Evolutionary conservation across 2,113 vertebrate genomes (phyloP), one percentile per base, ranked within the genome.

Genomic region (Ophiodon elongatus): DNA sequence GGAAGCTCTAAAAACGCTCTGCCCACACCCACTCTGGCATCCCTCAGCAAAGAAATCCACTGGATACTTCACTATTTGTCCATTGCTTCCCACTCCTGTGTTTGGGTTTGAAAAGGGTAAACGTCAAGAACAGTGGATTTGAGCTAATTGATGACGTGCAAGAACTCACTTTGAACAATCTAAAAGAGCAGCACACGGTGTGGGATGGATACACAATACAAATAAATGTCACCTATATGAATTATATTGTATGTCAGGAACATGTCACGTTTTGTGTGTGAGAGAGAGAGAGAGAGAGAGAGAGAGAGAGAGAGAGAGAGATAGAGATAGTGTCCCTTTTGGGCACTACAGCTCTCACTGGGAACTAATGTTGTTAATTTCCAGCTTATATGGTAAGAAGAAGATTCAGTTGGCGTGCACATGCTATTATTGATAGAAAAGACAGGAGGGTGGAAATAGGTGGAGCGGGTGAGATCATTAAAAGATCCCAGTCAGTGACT

Each of bases 401-500:
- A 80, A 17, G 33, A 69, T 64, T 69, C 43, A 72, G 39, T 72
- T 15, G 15, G 23, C 52, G 47, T 6, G 45, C 35, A 50, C 56
- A 27, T 52, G 56, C 54, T 75, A 13, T 84, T 81, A 88, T 72
- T 76, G 86, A 90, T 29, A 77, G 56, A 37, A 80, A 72, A 88
- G 75, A 80, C n/a, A 69, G 31, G 56, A 57, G 72, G 76, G 70
- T 76, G 68, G 79, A 88, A 88, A 90, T 23, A 84, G 79, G 83
- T 88, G 76, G 67, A 78, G 83, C 23, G 35, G 76, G 68, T 84
- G 88, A 88, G 84, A 92, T 91, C 84, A 90, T 93, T 83, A 91
- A 80, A 85, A 76, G 72, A 91, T 83, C 86, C 83, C 74, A 85
- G 85, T 85, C 80, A 76, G 90, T 92, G 93, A 94, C 86, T 94